Conservation (phyloP, 2,113 vertebrate species). For the Syngnathoides biaculeatus region DNA sequence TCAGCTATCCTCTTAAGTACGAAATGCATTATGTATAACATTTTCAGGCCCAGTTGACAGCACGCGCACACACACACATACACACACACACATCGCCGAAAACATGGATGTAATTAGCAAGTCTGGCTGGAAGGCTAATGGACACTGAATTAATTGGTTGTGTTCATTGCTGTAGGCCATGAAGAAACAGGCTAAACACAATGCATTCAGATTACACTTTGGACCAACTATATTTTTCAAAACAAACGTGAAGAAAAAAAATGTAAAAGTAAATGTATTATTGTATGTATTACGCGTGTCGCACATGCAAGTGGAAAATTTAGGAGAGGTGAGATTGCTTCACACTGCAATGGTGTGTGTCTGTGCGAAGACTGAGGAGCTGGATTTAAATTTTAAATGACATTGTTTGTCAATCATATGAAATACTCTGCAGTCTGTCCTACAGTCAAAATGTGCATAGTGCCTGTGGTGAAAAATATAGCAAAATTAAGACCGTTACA, state of each 20-base stretch:
- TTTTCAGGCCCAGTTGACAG: slow-evolving; percentile 30
- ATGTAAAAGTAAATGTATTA: too few species aligned
- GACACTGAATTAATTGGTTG: neutral
- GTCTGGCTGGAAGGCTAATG: neutral
- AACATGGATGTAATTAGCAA: neutral
- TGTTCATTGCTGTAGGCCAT: neutral
- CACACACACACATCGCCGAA: slow-evolving; percentile 5
- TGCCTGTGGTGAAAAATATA: neutral
- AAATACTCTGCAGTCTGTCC: neutral
- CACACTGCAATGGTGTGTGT: too few species aligned
- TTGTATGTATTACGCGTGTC: too few species aligned
- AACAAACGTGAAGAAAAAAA: neutral
- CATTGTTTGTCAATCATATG: neutral
- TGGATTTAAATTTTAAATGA: neutral
- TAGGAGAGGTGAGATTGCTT: too few species aligned
- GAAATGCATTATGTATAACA: slow-evolving; percentile 43
- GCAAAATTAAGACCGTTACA: too few species aligned
- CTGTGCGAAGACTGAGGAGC: neutral
- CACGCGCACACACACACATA: slow-evolving; percentile 5
- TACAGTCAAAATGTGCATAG: neutral
- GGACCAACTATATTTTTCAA: too few species aligned
- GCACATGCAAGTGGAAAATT: too few species aligned
- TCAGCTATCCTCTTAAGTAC: slow-evolving; percentile 43
- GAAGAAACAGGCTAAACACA: neutral
- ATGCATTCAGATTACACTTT: neutral